phyloP scores from a whole-genome alignment of 2,888 invertebrate species.

The Polyommatus icarus region DNA sequence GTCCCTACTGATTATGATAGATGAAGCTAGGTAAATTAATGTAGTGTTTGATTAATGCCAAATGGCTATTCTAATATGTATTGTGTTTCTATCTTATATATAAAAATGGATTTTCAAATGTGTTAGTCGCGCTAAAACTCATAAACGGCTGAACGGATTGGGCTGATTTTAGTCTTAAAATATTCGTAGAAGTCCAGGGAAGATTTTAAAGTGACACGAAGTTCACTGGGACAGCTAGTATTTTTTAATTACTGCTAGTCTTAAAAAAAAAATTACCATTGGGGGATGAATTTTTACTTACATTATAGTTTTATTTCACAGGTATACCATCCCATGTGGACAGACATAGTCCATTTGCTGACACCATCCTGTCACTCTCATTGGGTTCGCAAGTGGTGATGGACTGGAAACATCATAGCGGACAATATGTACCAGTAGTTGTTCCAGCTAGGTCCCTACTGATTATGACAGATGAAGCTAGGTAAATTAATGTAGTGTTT shows the following conservation, averaged over 20 bases:
- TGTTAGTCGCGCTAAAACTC: no score
- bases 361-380: constrained; percentile 92
- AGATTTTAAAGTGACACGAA: no score
- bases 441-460: constrained; percentile 87
- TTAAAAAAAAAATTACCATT: no score
- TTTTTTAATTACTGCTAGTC: no score
- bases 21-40: constrained; percentile 84
- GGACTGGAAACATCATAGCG: constrained; percentile 89
- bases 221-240: no score
- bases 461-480: constrained; percentile 89
- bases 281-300: neutral
- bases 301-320: constrained; percentile 49
- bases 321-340: constrained; percentile 98
- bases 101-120: no score
- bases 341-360: constrained; percentile 96
- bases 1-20: constrained; percentile 90
- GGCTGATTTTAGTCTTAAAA: no score
- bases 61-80: no score
- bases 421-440: constrained; percentile 80
- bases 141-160: no score
- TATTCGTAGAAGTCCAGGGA: no score
- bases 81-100: no score
- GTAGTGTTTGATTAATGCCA: no score
- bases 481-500: constrained; percentile 62
- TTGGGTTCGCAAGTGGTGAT: constrained; percentile 90